Percentiles rank a stretch among this genome's conserved stretches.
These are phyloP conservation scores for Pseudachorutes palmiensis DNA, from an alignment of 1,140 invertebrate species.

Conservation along the genomic window DNA sequence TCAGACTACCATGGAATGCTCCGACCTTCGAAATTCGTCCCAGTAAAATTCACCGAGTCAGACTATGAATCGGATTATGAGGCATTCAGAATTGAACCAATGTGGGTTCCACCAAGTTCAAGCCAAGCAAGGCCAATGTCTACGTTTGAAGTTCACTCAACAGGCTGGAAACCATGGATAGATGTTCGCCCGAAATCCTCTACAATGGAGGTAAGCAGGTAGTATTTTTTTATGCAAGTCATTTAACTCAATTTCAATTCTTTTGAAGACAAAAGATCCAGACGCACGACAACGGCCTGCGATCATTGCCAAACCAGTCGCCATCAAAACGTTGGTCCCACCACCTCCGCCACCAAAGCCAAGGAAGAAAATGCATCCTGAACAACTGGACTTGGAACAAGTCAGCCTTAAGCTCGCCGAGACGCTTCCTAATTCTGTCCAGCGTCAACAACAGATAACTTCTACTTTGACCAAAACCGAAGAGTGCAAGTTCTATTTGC, in stretches of 20 bases:
- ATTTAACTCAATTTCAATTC: not conserved
- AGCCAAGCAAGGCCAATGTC: not conserved
- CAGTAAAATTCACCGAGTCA: not conserved
- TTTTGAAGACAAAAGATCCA: no score
- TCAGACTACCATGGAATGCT: not conserved
- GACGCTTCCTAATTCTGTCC: not conserved
- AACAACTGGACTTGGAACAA: not conserved
- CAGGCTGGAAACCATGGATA: not conserved
- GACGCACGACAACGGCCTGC: not conserved
- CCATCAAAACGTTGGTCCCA: not conserved
- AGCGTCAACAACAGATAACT: not conserved
- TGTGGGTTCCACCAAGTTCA: conserved; percentile 15
- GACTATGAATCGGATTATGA: conserved; percentile 17
- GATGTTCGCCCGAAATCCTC: not conserved
- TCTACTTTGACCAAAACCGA: conserved; percentile 12
- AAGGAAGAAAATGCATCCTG: not conserved
- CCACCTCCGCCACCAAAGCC: conserved; percentile 18
- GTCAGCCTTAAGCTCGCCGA: not conserved
- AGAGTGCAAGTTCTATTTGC: conserved; percentile 6
- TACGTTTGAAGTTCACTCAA: not conserved
- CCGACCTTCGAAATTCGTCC: conserved; percentile 12
- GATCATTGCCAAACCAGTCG: not conserved
- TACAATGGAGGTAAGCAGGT: not conserved
- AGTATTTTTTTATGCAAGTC: not conserved
- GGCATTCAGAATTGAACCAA: conserved; percentile 5